Base-by-base conservation (phyloP, 2,797 vertebrate species). In the Gymnodraco acuticeps region DNA sequence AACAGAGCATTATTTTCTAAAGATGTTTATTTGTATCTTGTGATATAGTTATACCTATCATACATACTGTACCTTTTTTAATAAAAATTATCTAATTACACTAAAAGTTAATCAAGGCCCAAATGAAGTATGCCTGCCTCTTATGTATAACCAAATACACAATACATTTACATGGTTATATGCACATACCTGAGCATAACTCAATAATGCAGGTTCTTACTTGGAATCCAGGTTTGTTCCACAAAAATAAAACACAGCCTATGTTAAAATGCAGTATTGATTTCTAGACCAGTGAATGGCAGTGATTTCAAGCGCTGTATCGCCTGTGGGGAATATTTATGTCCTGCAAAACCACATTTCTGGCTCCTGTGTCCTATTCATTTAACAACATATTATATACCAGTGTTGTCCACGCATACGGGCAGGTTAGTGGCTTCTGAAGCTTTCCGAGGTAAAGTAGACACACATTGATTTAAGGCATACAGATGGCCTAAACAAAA, bases 121-220 rank as follows among this genome's bases (percentile, higher is more conserved):
- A 88, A 87, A 92, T 89, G 77, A 92, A 92, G 80, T 93, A 92
- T 85, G 87, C 78, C 87, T 86, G 84, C 83, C 81, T 86, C 89
- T 87, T 89, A 91, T 93, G 82, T 95, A 95, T 83, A 84, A 90
- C 88, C 88, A 92, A 91, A 93, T 91, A 92, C 93, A 94, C 91
- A 90, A 77, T 89, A 95, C 93, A 93, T 94, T 93, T 93, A 93
- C 93, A 94, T 90, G 84, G 84, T 93, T 95, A 94, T 95, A 94
- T 96, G 94, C 92, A 95, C 94, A 92, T 97, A 97, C 97, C 97
- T 98, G 97, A 97, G 96, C 95, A 94, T 92, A 95, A 94, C 93
- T 95, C 92, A 95, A 94, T 92, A 95, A 95, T 87, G 91, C 86
- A 90, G 88, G 86, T 82, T 94, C 84, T 86, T 93, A 85, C 84